These are phyloP conservation scores for Cercocebus atys DNA, from an alignment of 2,113 vertebrate species.

Conservation along the genomic window DNA sequence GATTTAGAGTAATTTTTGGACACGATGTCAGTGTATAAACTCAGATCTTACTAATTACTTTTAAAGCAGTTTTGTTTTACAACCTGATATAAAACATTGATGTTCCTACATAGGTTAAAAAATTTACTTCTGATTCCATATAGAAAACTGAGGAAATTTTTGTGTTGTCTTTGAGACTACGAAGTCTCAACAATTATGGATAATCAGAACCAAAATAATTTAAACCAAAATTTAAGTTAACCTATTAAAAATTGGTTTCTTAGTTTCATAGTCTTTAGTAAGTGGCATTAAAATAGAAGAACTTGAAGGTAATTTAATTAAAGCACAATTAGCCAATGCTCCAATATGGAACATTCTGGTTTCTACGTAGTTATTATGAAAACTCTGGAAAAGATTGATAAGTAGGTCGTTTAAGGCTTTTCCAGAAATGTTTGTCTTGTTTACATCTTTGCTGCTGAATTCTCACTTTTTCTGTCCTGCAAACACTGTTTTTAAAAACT, in stretches of 20 bases:
- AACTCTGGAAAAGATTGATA: background rate
- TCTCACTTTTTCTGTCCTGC: background rate
- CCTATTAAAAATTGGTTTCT: background rate
- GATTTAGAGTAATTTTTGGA: background rate
- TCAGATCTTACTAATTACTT: background rate
- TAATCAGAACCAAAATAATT: background rate
- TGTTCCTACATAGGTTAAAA: background rate
- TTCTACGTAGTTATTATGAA: background rate
- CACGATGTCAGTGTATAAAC: background rate
- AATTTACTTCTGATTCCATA: background rate
- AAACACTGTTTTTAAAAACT: background rate
- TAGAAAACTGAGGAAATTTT: conserved; percentile 16
- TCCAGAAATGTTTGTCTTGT: background rate
- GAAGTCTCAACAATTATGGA: background rate
- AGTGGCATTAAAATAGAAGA: background rate
- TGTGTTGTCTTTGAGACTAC: background rate
- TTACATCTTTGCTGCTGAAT: background rate
- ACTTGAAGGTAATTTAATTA: conserved; percentile 1
- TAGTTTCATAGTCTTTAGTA: background rate
- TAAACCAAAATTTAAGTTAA: background rate
- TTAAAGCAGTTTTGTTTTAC: conserved; percentile 21
- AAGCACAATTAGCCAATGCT: background rate
- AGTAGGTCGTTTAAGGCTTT: background rate
- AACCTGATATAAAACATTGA: background rate
- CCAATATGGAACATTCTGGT: background rate